Evolutionary conservation across 2,888 invertebrate genomes (phyloP).

Genomic region (Rhagophthalmus giganteus): DNA sequence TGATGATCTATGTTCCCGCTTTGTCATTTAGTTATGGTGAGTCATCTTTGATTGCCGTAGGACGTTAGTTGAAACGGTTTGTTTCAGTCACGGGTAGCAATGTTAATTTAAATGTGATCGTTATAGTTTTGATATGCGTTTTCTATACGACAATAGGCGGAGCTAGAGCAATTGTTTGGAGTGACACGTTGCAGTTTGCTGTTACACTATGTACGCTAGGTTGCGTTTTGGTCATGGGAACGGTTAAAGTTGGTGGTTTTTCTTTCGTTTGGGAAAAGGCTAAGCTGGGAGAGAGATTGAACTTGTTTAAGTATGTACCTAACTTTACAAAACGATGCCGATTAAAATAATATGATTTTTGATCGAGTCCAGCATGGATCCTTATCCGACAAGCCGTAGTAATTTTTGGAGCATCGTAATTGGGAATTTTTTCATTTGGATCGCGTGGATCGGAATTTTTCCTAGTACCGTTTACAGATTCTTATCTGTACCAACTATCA

Average conservation of each 20-base stretch:
- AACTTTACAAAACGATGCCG: not conserved
- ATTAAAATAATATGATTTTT: no score
- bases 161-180: constrained; percentile 68
- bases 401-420: constrained; percentile 64
- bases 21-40: constrained; percentile 70
- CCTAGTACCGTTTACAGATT: constrained; percentile 64
- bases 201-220: constrained; percentile 11
- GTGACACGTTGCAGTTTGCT: constrained; percentile 59
- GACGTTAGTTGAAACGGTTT: not conserved
- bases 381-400: constrained; percentile 62
- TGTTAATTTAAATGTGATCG: constrained; percentile 46
- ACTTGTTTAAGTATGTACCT: constrained; percentile 63
- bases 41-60: not conserved
- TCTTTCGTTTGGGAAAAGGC: constrained; percentile 60
- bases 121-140: constrained; percentile 73
- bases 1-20: constrained; percentile 71
- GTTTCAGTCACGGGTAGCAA: constrained; percentile 64
- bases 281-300: constrained; percentile 60
- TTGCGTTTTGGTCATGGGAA: constrained; percentile 17
- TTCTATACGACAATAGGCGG: constrained; percentile 76
- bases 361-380: constrained; percentile 64
- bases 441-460: constrained; percentile 60
- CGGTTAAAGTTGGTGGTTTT: constrained; percentile 57
- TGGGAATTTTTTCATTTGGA: constrained; percentile 60
- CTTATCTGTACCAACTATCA: constrained; percentile 54